Evolutionary conservation across 2,797 vertebrate species (phyloP), one percentile per base, ranked within the genome.

Genomic region (Graptemys geographica): DNA sequence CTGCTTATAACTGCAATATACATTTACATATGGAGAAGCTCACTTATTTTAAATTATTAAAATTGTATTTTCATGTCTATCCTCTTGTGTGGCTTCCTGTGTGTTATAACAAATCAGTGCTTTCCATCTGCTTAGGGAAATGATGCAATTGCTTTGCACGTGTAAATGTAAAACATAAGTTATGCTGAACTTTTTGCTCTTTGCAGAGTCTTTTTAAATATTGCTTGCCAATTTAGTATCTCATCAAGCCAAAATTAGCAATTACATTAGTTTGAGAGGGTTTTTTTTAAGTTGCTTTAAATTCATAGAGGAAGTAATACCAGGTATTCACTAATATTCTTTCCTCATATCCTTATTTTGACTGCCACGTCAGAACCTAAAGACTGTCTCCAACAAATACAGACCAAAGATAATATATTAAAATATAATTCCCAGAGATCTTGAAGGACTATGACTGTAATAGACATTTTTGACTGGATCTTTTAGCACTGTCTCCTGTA

Each of bases 241-340:
- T 56, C 31, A 87, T n/a, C 86, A 89, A 86, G 55, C 85, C 86
- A 95, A 95, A 96, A 93, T 94, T 84, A 90, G 87, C 53, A 90
- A 91, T 53, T 88, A 94, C 89, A 80, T 86, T 57, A 92, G 47
- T 19, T 44, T 47, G 21, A 25, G 1, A 41, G 21, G 28, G 3
- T 5, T n/a, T 72, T 86, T 94, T 86, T 74, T 0, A 0, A 88
- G 28, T 84, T 95, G 81, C 33, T 93, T 90, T 90, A 79, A 83
- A 87, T 84, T 93, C 79, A 82, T 57, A 2, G 18, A 49, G 56
- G 53, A 93, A 96, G 93, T 90, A 94, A 86, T 95, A 78, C 76
- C 79, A 28, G 82, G 4, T 51, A 92, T 90, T 93, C 84, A 25
- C 33, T 86, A 90, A 69, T 88, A 93, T 31, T 13, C 28, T 96